Percentiles rank a stretch among this genome's conserved stretches.
Evolutionary conservation across 2,113 vertebrate species (phyloP).

Genomic region (Axis porcinus): DNA sequence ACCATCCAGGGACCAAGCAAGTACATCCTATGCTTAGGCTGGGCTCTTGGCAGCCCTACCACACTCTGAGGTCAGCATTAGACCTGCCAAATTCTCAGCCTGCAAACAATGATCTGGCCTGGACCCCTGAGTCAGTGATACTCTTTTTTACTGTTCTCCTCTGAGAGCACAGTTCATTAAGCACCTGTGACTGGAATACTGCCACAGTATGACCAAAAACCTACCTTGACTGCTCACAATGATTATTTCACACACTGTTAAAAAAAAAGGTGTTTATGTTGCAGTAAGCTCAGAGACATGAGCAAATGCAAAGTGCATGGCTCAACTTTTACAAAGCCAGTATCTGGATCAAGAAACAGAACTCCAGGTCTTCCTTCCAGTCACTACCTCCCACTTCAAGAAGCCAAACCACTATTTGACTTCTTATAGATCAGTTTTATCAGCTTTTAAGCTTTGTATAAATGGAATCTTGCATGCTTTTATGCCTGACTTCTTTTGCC

Average conservation of each 20-base stretch:
- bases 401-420: not conserved
- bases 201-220: not conserved
- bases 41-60: not conserved
- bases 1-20: not conserved
- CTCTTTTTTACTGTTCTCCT: not conserved
- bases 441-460: not conserved
- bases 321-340: not conserved
- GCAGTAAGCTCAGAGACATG: not conserved
- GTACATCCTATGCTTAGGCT: not conserved
- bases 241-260: not conserved
- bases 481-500: not conserved
- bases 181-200: not conserved
- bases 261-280: not conserved
- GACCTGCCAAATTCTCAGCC: not conserved
- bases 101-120: not conserved
- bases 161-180: not conserved
- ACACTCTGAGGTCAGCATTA: not conserved
- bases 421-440: not conserved
- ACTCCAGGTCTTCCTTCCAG: not conserved
- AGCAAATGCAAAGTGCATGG: not conserved
- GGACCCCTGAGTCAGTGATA: not conserved
- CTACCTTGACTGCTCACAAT: not conserved
- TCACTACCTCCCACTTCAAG: not conserved
- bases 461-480: not conserved
- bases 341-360: not conserved